Percentiles rank a stretch among this genome's conserved stretches.
These are phyloP conservation scores for Lonchura striata DNA, from an alignment of 2,113 vertebrate species.

Conservation along the genomic window DNA sequence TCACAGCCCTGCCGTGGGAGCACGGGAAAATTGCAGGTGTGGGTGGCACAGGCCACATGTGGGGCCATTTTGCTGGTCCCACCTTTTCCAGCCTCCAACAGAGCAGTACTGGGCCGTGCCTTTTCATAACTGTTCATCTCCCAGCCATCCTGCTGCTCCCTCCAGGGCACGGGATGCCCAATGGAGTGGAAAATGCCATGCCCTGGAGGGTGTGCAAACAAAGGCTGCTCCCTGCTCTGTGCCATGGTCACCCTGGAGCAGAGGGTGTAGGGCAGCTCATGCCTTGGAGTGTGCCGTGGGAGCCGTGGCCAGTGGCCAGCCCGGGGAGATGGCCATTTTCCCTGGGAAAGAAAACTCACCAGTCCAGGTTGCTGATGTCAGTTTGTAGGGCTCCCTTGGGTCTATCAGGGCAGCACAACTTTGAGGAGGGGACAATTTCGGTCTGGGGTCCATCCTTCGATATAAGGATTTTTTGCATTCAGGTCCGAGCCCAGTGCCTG, in stretches of 20 bases:
- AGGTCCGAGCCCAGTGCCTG: no score
- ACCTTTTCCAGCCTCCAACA: neutral
- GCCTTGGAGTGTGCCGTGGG: accelerated
- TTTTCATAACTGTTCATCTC: accelerated
- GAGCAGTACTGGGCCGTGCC: accelerated
- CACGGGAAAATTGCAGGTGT: neutral
- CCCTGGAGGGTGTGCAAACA: neutral
- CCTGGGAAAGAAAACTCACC: no score
- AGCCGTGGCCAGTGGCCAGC: accelerated
- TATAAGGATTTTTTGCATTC: no score
- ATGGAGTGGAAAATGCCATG: neutral
- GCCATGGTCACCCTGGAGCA: accelerated
- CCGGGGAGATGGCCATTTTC: accelerated
- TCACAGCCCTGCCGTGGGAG: accelerated
- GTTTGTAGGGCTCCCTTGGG: no score
- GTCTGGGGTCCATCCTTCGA: no score
- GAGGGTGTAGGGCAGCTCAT: accelerated
- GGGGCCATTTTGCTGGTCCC: neutral
- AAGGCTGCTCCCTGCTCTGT: neutral
- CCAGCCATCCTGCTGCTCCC: neutral
- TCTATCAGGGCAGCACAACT: no score
- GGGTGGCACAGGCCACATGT: neutral
- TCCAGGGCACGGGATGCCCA: accelerated
- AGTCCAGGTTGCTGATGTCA: no score
- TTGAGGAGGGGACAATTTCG: no score